phyloP scores from a whole-genome alignment of 2,888 invertebrate species.

The Anorthoa munda region DNA sequence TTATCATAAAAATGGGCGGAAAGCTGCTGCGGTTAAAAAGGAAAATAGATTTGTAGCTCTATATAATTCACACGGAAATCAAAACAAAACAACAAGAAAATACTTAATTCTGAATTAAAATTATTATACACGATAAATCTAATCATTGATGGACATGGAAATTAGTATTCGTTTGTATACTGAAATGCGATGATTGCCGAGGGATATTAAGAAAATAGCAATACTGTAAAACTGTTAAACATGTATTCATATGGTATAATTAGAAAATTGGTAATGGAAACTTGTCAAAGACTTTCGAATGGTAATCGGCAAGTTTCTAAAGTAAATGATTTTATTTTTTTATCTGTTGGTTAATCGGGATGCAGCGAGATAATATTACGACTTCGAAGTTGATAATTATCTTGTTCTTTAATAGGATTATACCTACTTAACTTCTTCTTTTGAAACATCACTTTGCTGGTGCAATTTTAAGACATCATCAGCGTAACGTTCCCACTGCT shows the following conservation, averaged over 20 bases:
- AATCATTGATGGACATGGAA: too few species aligned
- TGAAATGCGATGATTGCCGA: too few species aligned
- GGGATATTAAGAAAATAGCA: too few species aligned
- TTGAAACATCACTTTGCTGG: not conserved
- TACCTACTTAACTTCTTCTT: not conserved
- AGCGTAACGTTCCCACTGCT: too few species aligned
- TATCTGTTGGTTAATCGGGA: slow-evolving; percentile 20
- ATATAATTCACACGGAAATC: too few species aligned
- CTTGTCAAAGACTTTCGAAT: slow-evolving; percentile 51
- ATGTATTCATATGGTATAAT: slow-evolving; percentile 35
- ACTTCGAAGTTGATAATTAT: slow-evolving; percentile 30
- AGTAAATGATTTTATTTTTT: slow-evolving; percentile 44
- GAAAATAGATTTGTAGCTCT: too few species aligned
- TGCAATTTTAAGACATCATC: not conserved
- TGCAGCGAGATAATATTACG: slow-evolving; percentile 3
- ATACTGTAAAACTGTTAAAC: slow-evolving; percentile 7
- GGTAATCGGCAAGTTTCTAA: slow-evolving; percentile 44
- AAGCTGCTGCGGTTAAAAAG: too few species aligned
- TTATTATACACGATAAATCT: too few species aligned
- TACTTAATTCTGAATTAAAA: too few species aligned
- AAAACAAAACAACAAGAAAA: too few species aligned
- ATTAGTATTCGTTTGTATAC: too few species aligned
- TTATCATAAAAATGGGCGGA: too few species aligned
- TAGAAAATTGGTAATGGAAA: slow-evolving; percentile 45
- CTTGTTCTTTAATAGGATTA: slow-evolving; percentile 1